A percentile compares a stretch with the other conserved stretches of the same genome.
Evolutionary conservation across 2,888 invertebrate species (phyloP).

Genomic region (Strigamia crassipes): DNA sequence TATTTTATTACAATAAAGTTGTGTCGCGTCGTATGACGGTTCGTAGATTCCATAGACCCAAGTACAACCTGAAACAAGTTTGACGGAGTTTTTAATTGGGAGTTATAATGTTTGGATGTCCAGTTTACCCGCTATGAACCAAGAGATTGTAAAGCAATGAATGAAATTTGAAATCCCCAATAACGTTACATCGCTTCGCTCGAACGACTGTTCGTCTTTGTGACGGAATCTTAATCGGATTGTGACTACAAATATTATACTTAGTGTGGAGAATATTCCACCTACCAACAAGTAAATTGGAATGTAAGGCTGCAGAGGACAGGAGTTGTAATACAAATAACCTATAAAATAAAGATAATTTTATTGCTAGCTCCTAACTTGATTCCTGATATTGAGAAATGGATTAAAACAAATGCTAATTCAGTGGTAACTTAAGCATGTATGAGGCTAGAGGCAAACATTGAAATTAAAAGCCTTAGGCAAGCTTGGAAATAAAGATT

Average conservation of each 20-base stretch:
- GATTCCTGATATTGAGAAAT: too few relatives aligned
- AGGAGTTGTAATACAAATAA: not conserved
- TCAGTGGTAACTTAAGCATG: too few relatives aligned
- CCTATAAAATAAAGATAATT: not conserved
- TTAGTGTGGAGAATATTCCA: not conserved
- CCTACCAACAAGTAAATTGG: constrained; percentile 23
- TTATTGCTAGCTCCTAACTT: too few relatives aligned
- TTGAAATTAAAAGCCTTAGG: too few relatives aligned
- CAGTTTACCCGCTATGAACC: constrained; percentile 20
- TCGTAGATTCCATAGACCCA: constrained; percentile 7
- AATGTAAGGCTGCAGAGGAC: constrained; percentile 24
- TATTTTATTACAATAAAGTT: not conserved
- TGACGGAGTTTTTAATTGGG: too few relatives aligned
- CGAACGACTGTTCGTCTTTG: not conserved
- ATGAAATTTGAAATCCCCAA: constrained; percentile 26
- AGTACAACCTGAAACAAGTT: not conserved
- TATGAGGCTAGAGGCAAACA: too few relatives aligned
- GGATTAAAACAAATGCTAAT: too few relatives aligned
- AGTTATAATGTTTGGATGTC: not conserved
- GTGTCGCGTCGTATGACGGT: not conserved
- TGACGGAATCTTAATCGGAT: not conserved
- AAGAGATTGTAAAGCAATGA: constrained; percentile 16
- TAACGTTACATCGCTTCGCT: not conserved
- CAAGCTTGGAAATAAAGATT: too few relatives aligned
- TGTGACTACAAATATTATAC: not conserved